Evolutionary conservation across 2,888 invertebrate species (phyloP).

Genomic region (Portevinia maculata): DNA sequence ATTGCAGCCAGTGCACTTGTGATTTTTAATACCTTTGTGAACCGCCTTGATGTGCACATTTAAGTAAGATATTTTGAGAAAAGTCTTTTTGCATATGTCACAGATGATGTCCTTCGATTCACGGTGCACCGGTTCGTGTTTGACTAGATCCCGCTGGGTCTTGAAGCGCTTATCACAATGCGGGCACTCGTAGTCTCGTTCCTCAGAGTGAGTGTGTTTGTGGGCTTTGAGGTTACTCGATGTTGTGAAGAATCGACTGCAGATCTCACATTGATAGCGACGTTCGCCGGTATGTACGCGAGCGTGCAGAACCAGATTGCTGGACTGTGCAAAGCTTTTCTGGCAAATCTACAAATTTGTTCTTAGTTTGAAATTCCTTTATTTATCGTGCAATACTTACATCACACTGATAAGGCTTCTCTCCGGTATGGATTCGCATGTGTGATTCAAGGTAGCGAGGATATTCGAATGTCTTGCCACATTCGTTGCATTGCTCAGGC

Average conservation of each 20-base stretch:
- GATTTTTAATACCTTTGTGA: slow-evolving; percentile 76
- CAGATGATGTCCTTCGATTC: slow-evolving; percentile 75
- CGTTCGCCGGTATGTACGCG: slow-evolving; percentile 76
- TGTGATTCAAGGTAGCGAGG: slow-evolving; percentile 78
- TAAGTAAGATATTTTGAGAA: slow-evolving; percentile 76
- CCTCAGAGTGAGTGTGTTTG: slow-evolving; percentile 75
- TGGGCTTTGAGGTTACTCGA: slow-evolving; percentile 78
- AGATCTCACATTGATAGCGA: slow-evolving; percentile 78
- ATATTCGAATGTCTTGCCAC: slow-evolving; percentile 78
- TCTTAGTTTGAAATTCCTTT: background rate
- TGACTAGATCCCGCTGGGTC: slow-evolving; percentile 76
- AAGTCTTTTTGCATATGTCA: slow-evolving; percentile 76
- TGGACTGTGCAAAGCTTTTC: slow-evolving; percentile 76
- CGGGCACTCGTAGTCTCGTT: slow-evolving; percentile 75
- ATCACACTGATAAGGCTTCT: slow-evolving; percentile 78
- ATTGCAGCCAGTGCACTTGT: slow-evolving; percentile 76
- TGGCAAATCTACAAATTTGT: slow-evolving; percentile 69
- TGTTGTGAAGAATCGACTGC: slow-evolving; percentile 77
- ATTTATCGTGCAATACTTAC: slow-evolving; percentile 57
- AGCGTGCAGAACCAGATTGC: slow-evolving; percentile 76
- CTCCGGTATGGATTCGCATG: slow-evolving; percentile 78
- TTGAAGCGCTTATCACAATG: slow-evolving; percentile 76
- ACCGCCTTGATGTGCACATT: slow-evolving; percentile 76
- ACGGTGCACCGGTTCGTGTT: slow-evolving; percentile 76
- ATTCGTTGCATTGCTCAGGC: slow-evolving; percentile 78